A percentile compares a stretch with the other conserved stretches of the same genome.
phyloP scores from a whole-genome alignment of 2,888 invertebrate species.

The Tromatobia lineatoria region DNA sequence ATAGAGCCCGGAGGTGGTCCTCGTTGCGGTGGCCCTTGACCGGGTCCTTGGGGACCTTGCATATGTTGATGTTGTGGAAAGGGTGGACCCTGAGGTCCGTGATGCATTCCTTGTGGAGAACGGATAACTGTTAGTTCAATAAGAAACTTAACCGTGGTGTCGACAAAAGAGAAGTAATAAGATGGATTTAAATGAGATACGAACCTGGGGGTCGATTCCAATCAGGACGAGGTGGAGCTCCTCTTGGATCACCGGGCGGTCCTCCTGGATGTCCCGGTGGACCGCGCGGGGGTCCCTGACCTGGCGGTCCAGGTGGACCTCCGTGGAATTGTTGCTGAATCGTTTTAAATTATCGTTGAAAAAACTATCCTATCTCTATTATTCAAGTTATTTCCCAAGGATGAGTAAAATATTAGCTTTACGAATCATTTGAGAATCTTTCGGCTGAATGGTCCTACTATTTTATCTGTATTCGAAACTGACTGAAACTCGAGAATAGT shows the following conservation, averaged over 20 bases:
- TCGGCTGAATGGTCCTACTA: no score
- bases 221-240: slow-evolving; percentile 88
- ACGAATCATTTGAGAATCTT: no score
- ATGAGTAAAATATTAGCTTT: background rate
- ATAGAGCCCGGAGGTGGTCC: slow-evolving; percentile 87
- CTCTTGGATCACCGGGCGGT: slow-evolving; percentile 88
- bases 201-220: slow-evolving; percentile 91
- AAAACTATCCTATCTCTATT: slow-evolving; percentile 17
- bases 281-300: slow-evolving; percentile 85
- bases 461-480: no score
- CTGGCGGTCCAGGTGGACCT: slow-evolving; percentile 87
- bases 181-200: slow-evolving; percentile 31
- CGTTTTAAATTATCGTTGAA: slow-evolving; percentile 9
- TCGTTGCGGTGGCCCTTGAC: slow-evolving; percentile 89
- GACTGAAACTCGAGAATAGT: no score
- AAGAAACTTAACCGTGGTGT: slow-evolving; percentile 30
- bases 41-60: slow-evolving; percentile 89
- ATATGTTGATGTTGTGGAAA: slow-evolving; percentile 86
- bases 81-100: slow-evolving; percentile 88
- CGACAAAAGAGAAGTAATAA: background rate
- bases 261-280: slow-evolving; percentile 87
- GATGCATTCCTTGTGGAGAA: slow-evolving; percentile 87
- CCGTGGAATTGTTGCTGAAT: slow-evolving; percentile 86
- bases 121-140: background rate
- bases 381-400: slow-evolving; percentile 4